phyloP scores from a whole-genome alignment of 2,113 vertebrate genomes.

The Saccopteryx bilineata region DNA sequence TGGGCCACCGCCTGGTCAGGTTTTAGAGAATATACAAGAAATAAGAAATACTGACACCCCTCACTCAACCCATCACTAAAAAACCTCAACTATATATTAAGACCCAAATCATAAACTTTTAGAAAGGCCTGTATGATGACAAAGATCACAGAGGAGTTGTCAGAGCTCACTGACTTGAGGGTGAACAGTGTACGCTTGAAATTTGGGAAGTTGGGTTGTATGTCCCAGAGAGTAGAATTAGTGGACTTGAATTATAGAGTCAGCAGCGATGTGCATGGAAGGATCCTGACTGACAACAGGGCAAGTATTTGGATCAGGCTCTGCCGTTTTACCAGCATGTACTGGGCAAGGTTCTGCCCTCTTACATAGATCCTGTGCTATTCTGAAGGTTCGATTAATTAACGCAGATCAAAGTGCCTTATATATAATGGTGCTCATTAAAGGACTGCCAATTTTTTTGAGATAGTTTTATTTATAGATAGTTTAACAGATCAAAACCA shows the following conservation, averaged over 20 bases:
- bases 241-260: background rate
- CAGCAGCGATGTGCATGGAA: rapidly evolving
- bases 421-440: background rate
- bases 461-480: background rate
- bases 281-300: too few relatives aligned
- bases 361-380: background rate
- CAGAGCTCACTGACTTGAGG: background rate
- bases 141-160: background rate
- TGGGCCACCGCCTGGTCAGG: too few relatives aligned
- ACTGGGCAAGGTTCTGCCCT: background rate
- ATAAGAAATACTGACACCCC: background rate
- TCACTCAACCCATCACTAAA: background rate
- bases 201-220: background rate
- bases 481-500: background rate
- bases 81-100: background rate
- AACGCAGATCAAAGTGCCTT: background rate
- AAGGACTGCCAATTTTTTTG: background rate
- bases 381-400: background rate
- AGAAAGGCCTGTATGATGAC: background rate
- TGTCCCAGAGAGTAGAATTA: background rate
- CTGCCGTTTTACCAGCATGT: too few relatives aligned
- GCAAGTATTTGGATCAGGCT: background rate
- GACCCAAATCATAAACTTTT: background rate
- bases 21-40: background rate
- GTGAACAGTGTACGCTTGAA: background rate